Conservation (phyloP, 2,113 vertebrate species). For the Uropsilus gracilis region DNA sequence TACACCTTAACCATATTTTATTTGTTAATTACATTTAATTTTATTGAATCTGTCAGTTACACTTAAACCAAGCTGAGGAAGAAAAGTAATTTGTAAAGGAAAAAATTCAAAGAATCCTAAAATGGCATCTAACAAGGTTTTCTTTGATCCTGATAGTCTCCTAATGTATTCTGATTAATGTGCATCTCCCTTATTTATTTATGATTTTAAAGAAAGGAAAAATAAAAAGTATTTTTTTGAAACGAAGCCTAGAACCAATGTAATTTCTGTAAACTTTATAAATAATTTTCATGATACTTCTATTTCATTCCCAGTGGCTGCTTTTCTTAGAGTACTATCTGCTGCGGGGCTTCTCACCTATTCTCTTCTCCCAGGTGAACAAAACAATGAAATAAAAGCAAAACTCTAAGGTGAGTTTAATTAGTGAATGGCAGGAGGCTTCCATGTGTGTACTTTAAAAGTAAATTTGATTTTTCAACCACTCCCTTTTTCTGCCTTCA, state of each 20-base stretch:
- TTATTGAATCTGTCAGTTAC: too few relatives aligned
- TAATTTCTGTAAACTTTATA: neutral
- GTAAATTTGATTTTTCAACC: neutral
- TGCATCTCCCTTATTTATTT: too few relatives aligned
- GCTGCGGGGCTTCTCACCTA: neutral
- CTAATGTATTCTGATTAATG: too few relatives aligned
- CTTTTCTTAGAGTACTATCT: constrained; percentile 34
- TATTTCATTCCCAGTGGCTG: neutral
- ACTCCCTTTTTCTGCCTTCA: neutral
- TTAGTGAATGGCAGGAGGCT: neutral
- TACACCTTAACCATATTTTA: neutral
- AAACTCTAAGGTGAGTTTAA: neutral
- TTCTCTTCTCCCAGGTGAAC: neutral
- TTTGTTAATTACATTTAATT: neutral
- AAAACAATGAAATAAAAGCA: neutral
- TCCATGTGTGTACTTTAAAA: neutral
- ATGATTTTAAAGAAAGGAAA: too few relatives aligned
- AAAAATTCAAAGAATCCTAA: neutral
- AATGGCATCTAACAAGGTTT: neutral
- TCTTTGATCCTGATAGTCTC: too few relatives aligned
- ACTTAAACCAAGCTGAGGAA: neutral
- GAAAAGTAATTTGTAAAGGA: neutral
- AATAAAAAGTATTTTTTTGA: neutral
- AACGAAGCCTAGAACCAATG: neutral
- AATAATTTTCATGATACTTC: neutral